Base-by-base conservation (phyloP, 1,140 invertebrate species). In the Hetaerina americana region DNA sequence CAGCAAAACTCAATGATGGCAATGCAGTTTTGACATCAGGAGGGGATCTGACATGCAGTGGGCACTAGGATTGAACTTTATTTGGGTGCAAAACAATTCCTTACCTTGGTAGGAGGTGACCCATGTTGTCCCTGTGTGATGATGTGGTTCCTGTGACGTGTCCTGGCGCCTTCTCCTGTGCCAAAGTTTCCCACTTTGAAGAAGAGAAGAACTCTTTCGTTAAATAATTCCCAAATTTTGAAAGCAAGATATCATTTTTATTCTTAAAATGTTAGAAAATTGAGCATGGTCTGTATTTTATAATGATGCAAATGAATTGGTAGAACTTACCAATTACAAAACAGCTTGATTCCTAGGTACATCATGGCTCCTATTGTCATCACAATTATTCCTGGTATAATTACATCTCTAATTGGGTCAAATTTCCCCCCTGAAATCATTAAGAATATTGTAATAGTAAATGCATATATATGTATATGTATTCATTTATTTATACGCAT, bases 71-170 rank as follows among this genome's bases (percentile, higher is more conserved):
- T n/a, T n/a, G n/a, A n/a, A n/a, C n/a, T n/a, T n/a, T n/a, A n/a
- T n/a, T n/a, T n/a, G n/a, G n/a, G n/a, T n/a, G n/a, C n/a, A n/a
- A n/a, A n/a, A n/a, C n/a, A n/a, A n/a, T n/a, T n/a, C 24, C 69
- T 70, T 69, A 73, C 70, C 76, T 74, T 76, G 75, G 69, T 78
- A 78, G 8, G 77, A 77, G 26, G 77, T 76, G 0, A 78, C 76
- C 76, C 76, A 77, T 1, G 76, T 77, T 1, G 76, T 77, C 6
- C 75, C 76, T 15, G 74, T 72, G 71, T 74, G 75, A n/a, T 68
- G 72, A 72, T 2, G 73, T 26, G 27, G 31, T 24, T 72, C 72
- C 24, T 75, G 28, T 15, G 71, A 26, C 31, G 73, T 67, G 24
- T 74, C 74, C 3, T 28, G 28, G 5, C 67, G 70, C 70, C 76